Base-by-base conservation (phyloP, 2,888 invertebrate species). In the Scaeva pyrastri region DNA sequence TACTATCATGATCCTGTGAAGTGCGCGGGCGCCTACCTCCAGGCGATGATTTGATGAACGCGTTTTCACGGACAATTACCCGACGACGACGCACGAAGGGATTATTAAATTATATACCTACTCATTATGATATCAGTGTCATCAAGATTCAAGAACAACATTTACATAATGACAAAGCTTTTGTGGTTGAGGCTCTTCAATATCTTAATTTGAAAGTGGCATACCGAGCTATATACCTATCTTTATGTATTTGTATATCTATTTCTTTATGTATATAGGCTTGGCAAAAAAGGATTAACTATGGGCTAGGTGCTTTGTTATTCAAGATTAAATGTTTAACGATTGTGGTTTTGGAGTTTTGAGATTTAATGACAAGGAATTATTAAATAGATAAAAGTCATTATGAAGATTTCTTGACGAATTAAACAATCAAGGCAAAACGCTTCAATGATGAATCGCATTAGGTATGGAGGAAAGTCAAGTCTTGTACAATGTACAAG, bases 31-130 rank as follows among this genome's bases (percentile, higher is more conserved):
- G 14, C 8, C 31, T 26, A n/a, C n/a, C n/a, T n/a, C n/a, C n/a
- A n/a, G n/a, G 43, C n/a, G 43, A 43, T 43, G 43, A 43, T 66
- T 66, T 66, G 66, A 66, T 48, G 66, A 66, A 66, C 66, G 48
- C 66, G 31, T 36, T 66, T 66, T 16, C 45, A 48, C 66, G 66
- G 48, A 19, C 14, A 66, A 66, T 66, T 66, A 48, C 66, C 48
- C 48, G 16, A 48, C 14, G 66, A n/a, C n/a, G n/a, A n/a, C n/a
- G n/a, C n/a, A n/a, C n/a, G n/a, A n/a, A n/a, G n/a, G 66, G 66
- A 66, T 66, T 66, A 52, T 66, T 23, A 50, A 21, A 23, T 52
- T 23, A 23, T 23, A 21, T 48, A 19, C 14, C 31, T 31, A 39
- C 21, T 60, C 43, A 62, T 62, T 52, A 36, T 23, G 14, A 58